Percentiles rank a stretch among this genome's conserved stretches.
Evolutionary conservation across 2,113 vertebrate genomes (phyloP).

Genomic region (Aramus guarauna): DNA sequence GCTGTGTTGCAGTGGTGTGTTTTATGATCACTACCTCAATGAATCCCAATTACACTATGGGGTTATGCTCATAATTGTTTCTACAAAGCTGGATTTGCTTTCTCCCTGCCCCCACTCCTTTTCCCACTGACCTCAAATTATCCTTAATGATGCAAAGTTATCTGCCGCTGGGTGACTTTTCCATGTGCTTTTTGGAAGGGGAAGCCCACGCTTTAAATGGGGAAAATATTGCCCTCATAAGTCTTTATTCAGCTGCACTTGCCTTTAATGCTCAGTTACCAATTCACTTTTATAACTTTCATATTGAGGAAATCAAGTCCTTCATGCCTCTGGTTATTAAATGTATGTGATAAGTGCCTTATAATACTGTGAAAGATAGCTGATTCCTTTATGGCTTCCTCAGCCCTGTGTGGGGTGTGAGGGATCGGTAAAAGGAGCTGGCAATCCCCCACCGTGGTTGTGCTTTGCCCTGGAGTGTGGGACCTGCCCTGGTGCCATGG

Average conservation of each 20-base stretch:
- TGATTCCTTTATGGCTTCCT: constrained; percentile 49
- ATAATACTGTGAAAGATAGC: constrained; percentile 50
- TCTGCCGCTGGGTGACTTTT: background rate
- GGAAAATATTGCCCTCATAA: constrained; percentile 34
- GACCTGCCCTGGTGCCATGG: background rate
- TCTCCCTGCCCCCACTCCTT: background rate
- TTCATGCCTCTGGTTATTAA: constrained; percentile 61
- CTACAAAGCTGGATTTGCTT: constrained; percentile 3
- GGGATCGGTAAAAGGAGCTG: background rate
- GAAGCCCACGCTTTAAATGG: background rate
- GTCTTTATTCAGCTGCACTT: constrained; percentile 33
- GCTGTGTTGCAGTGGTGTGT: background rate
- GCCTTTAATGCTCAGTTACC: constrained; percentile 54
- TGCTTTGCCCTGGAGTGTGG: background rate
- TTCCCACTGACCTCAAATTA: constrained; percentile 54
- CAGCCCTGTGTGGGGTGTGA: background rate
- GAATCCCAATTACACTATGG: constrained; percentile 44
- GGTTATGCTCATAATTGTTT: constrained; percentile 51
- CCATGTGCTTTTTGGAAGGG: background rate
- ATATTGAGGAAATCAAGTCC: constrained; percentile 63
- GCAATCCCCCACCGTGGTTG: rapidly evolving
- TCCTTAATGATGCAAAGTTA: constrained; percentile 8
- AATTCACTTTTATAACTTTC: constrained; percentile 65
- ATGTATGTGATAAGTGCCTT: constrained; percentile 63
- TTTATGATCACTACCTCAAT: constrained; percentile 44